Conservation (phyloP, 2,797 vertebrate species). For the Hozukius guyotensis region DNA sequence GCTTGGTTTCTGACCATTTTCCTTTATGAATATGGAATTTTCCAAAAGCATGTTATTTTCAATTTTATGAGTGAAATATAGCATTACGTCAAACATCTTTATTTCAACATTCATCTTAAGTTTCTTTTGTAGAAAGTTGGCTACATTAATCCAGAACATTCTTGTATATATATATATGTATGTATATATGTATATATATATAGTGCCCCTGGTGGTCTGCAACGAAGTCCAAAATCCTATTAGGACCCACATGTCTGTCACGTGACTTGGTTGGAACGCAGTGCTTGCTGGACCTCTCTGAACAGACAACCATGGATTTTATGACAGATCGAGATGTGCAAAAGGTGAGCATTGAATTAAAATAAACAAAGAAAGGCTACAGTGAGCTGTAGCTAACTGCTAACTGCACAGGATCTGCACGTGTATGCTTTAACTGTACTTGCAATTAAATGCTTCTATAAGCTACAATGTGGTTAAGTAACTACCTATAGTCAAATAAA, state of each 20-base stretch:
- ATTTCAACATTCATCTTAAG: too few relatives aligned
- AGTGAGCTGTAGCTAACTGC: not conserved
- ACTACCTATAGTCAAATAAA: not conserved
- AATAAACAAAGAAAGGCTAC: not conserved
- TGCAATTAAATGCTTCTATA: not conserved
- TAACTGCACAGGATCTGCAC: not conserved
- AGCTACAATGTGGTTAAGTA: not conserved
- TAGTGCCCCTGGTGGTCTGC: not conserved
- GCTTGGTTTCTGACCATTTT: too few relatives aligned
- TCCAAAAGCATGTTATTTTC: too few relatives aligned
- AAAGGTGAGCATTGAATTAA: slow-evolving; percentile 64
- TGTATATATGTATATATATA: too few relatives aligned
- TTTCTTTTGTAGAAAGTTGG: too few relatives aligned
- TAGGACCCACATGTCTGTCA: slow-evolving; percentile 39
- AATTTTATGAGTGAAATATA: too few relatives aligned
- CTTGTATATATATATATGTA: too few relatives aligned
- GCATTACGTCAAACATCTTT: too few relatives aligned
- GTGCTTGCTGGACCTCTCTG: not conserved
- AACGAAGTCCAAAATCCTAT: slow-evolving; percentile 64
- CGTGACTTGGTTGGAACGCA: slow-evolving; percentile 35
- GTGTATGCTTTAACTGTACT: not conserved
- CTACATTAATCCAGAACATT: too few relatives aligned
- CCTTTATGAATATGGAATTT: too few relatives aligned
- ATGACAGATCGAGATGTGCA: slow-evolving; percentile 74
- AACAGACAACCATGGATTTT: slow-evolving; percentile 68